Percentiles rank a stretch among this genome's conserved stretches.
phyloP scores from a whole-genome alignment of 2,888 invertebrate genomes.

The Elegia similella region DNA sequence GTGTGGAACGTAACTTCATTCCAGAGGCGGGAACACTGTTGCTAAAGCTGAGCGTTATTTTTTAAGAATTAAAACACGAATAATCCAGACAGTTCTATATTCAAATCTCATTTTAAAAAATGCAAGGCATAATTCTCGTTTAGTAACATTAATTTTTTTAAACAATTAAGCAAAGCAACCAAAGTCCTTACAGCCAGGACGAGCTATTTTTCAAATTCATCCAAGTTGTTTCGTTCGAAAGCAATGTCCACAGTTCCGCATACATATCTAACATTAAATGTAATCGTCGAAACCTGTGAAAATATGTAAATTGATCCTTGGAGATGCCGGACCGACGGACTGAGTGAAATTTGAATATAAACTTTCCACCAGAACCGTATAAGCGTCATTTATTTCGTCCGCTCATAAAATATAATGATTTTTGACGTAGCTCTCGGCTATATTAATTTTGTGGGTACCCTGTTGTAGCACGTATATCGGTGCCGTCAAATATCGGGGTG shows the following conservation, averaged over 20 bases:
- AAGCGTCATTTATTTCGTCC: constrained; percentile 78
- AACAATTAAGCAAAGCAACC: neutral
- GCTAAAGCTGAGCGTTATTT: neutral
- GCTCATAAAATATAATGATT: constrained; percentile 80
- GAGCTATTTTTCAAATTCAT: constrained; percentile 1
- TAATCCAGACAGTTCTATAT: neutral
- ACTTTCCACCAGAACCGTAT: constrained; percentile 70
- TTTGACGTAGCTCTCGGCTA: constrained; percentile 72
- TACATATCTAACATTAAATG: constrained; percentile 59
- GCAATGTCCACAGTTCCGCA: constrained; percentile 27
- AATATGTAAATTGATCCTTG: constrained; percentile 81
- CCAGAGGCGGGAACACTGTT: neutral
- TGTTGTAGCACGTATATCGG: constrained; percentile 54
- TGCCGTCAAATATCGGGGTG: constrained; percentile 34
- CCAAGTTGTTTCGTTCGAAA: constrained; percentile 11
- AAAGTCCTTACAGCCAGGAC: neutral
- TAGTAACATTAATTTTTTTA: neutral
- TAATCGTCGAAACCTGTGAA: constrained; percentile 76
- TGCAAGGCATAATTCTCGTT: neutral
- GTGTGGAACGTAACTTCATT: constrained; percentile 34
- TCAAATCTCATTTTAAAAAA: neutral
- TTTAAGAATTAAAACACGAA: neutral
- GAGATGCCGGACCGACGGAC: constrained; percentile 76
- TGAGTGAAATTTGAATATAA: constrained; percentile 79
- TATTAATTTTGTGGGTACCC: constrained; percentile 66